Evolutionary conservation across 64 coral and sea anemone species (phyloP).

Genomic region (Porites australiensis): DNA sequence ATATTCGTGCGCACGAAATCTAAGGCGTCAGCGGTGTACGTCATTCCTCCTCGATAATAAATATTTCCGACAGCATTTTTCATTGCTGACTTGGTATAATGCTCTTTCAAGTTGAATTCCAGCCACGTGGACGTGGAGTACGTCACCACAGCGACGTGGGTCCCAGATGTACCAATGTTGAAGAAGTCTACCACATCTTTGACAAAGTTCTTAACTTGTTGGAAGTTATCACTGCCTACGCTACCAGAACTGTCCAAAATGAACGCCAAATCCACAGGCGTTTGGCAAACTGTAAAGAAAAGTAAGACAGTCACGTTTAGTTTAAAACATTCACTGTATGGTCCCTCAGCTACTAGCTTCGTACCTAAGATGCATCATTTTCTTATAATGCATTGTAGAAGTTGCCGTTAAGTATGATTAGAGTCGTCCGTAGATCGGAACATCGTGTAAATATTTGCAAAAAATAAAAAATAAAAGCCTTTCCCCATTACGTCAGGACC

Average conservation of each 20-base stretch:
- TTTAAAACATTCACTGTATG: too few species aligned
- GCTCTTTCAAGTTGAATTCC: conserved; percentile 70
- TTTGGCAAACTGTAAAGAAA: conserved; percentile 88
- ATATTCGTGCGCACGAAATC: conserved; percentile 51
- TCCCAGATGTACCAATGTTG: conserved; percentile 84
- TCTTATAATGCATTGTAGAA: too few species aligned
- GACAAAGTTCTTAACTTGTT: conserved; percentile 87
- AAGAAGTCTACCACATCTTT: conserved; percentile 95
- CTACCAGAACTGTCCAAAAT: conserved; percentile 91
- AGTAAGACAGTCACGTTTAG: background rate
- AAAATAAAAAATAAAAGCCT: too few species aligned
- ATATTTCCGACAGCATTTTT: conserved; percentile 75
- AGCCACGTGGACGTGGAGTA: conserved; percentile 45
- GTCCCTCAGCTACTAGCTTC: too few species aligned
- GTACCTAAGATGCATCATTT: too few species aligned
- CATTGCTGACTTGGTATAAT: conserved; percentile 77
- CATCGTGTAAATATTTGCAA: too few species aligned
- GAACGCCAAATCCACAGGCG: conserved; percentile 87
- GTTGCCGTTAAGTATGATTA: too few species aligned
- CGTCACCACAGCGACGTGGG: conserved; percentile 79
- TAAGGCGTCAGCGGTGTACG: conserved; percentile 83
- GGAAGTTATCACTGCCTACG: conserved; percentile 72
- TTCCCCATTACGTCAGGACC: too few species aligned
- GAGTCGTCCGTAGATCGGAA: too few species aligned
- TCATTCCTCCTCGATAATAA: conserved; percentile 65